Base-by-base conservation (phyloP, 2,888 invertebrate genomes). In the Netelia fuscicornis region DNA sequence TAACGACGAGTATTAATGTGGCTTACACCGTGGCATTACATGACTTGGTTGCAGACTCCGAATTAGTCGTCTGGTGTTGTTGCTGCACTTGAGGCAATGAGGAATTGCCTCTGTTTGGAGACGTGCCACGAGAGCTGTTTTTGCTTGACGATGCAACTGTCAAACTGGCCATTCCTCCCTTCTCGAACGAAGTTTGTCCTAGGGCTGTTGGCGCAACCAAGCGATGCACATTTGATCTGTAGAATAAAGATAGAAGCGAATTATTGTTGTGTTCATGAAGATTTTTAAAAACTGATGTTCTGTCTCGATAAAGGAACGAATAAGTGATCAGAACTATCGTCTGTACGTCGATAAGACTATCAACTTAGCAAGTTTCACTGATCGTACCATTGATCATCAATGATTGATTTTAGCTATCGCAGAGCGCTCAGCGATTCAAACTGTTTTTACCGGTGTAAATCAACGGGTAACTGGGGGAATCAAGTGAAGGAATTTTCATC, bases 101-200 rank as follows among this genome's bases (percentile, higher is more conserved):
- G 74, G 89, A 86, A 81, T 89, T 91, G 85, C 88, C 90, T 90
- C 93, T 90, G 86, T 88, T 93, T 37, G 93, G 93, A 79, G 93
- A 93, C 86, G 92, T 87, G 86, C 93, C 93, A 62, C 93, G 91
- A 6, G 93, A 93, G 89, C 92, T 93, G 88, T 90, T 92, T 84
- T 93, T 93, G 89, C 92, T 93, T 87, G 93, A 92, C 52, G 93
- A 83, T 74, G 89, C 89, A 72, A 93, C 91, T 86, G 91, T 92
- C 93, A 93, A 90, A 90, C 91, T 93, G 92, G 93, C 93, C 93
- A 93, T 93, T 89, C 92, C 92, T 84, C 78, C 75, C 70, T 65
- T 77, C 67, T 83, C 75, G 70, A 70, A 20, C 58, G 30, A 74
- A 81, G 20, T 75, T 77, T 60, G 65, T 74, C 80, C 81, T 23